Conservation (phyloP, 2,113 vertebrate genomes). For the Lepidiolamprologus cunningtoni region DNA sequence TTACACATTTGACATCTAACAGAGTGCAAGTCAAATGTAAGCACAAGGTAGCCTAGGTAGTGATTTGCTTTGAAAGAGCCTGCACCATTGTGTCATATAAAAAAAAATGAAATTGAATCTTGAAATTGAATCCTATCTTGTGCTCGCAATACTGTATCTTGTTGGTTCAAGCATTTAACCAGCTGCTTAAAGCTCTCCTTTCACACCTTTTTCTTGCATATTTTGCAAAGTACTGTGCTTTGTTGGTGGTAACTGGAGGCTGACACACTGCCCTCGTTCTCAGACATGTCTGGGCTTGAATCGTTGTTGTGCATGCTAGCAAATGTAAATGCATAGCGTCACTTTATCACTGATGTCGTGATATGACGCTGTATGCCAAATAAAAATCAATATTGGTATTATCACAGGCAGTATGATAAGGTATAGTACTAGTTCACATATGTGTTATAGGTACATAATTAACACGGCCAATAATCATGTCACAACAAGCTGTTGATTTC, state of each 20-base stretch:
- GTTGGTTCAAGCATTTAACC: background rate
- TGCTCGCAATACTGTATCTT: background rate
- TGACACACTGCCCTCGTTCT: background rate
- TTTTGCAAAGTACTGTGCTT: background rate
- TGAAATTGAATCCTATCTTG: background rate
- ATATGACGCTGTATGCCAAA: background rate
- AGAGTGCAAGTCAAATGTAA: background rate
- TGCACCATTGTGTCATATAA: background rate
- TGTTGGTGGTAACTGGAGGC: background rate
- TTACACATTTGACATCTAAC: background rate
- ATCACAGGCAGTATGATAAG: background rate
- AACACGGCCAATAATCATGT: background rate
- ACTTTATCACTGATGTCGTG: rapidly evolving
- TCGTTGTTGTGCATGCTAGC: background rate
- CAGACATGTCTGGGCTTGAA: background rate
- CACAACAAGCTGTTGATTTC: background rate
- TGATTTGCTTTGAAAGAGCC: background rate
- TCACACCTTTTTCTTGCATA: no score
- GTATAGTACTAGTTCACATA: background rate
- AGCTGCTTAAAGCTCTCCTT: background rate
- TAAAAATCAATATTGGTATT: background rate
- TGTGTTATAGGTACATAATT: background rate
- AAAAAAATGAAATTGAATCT: background rate
- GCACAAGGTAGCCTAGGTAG: background rate
- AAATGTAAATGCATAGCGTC: background rate